phyloP scores from a whole-genome alignment of 2,888 invertebrate species.

The Heteromurus nitidus region DNA sequence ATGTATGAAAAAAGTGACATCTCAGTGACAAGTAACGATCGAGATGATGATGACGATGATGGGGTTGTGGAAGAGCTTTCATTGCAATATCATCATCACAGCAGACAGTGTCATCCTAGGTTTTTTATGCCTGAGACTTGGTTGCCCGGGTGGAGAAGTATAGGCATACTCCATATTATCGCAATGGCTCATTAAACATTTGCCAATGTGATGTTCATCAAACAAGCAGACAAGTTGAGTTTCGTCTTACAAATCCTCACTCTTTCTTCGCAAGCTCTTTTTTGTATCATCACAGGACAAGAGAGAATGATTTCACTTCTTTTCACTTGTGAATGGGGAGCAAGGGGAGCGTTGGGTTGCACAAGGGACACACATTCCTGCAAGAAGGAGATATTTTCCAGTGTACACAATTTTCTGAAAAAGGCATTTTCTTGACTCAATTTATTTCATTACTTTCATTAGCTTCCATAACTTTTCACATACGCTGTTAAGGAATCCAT shows the following conservation, averaged over 20 bases:
- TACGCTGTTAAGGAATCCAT: constrained; percentile 47
- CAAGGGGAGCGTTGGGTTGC: too few relatives aligned
- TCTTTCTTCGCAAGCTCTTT: constrained; percentile 16
- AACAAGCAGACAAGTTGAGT: constrained; percentile 19
- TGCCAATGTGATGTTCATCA: constrained; percentile 58
- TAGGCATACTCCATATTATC: constrained; percentile 44
- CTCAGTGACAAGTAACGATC: constrained; percentile 61
- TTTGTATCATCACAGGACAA: too few relatives aligned
- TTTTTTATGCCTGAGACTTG: neutral
- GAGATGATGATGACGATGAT: constrained; percentile 44
- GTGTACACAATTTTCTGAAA: constrained; percentile 58
- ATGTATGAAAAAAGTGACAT: constrained; percentile 61
- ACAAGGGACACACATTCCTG: constrained; percentile 22
- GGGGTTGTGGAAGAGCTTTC: constrained; percentile 34
- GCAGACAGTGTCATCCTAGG: constrained; percentile 23
- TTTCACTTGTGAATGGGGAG: too few relatives aligned
- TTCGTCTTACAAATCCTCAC: constrained; percentile 5
- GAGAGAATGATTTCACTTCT: too few relatives aligned
- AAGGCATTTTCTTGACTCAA: constrained; percentile 61
- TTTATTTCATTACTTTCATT: constrained; percentile 67
- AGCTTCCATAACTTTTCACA: constrained; percentile 61
- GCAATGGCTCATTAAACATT: constrained; percentile 67
- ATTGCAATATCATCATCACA: constrained; percentile 50
- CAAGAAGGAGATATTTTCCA: constrained; percentile 57
- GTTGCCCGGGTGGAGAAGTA: too few relatives aligned